Evolutionary conservation across 1,140 invertebrate species (phyloP), one percentile per base, ranked within the genome.

Genomic region (Harpegnathos saltator): DNA sequence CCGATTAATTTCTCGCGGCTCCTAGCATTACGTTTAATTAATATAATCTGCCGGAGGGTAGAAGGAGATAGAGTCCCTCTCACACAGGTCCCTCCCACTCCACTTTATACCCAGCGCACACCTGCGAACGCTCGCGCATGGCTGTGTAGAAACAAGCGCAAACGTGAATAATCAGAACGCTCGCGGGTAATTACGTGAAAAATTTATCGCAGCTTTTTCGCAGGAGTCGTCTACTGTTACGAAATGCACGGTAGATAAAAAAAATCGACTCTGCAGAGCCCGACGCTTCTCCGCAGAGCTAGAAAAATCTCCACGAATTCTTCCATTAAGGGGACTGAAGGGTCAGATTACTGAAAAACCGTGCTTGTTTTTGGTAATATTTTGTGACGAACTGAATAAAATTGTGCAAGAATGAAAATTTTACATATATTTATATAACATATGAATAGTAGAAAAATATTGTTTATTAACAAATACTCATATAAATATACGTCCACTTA

Each of bases 1-100:
- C 72, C 82, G 85, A 90, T 89, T 87, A 89, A 91, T 89, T 86
- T 90, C 83, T 68, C 77, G 56, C 58, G 68, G 83, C 89, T 91
- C 66, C 86, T 83, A 84, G 88, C 81, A 69, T 89, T 90, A 89
- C 87, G 85, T 89, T 88, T 85, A 89, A 91, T 90, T 89, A 90
- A 84, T 89, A 90, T 88, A 89, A 89, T 89, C 83, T 61, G 58
- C 66, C 19, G 12, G 33, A 44, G 52, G 69, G 56, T 56, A 80
- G 50, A 62, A 58, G 29, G 29, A 69, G 44, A 72, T 44, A 71
- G 38, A 65, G 77, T 75, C 52, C 19, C 84, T n/a, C n/a, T n/a
- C n/a, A n/a, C n/a, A n/a, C n/a, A n/a, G n/a, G n/a, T n/a, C n/a
- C n/a, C n/a, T n/a, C n/a, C n/a, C n/a, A n/a, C n/a, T n/a, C n/a